These are phyloP conservation scores for Papilio machaon DNA, from an alignment of 1,140 invertebrate species.

Conservation along the genomic window DNA sequence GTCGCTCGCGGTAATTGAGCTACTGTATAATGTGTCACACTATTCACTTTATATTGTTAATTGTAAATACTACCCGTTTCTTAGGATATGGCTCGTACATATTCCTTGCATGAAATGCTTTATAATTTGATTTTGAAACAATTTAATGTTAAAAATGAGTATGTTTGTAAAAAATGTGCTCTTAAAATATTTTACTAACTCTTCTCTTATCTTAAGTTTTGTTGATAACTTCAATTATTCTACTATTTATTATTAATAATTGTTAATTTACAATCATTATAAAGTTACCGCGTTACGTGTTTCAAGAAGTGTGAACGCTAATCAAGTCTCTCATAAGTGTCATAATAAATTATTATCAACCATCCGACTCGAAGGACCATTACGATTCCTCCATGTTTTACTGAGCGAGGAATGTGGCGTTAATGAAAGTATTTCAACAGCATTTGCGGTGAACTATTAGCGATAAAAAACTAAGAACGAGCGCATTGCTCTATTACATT, in stretches of 20 bases:
- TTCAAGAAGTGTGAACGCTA: slow-evolving; percentile 26
- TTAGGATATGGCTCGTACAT: too few species aligned
- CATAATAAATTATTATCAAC: slow-evolving; percentile 28
- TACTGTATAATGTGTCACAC: slow-evolving; percentile 4
- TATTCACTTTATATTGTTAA: not conserved
- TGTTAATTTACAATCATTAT: slow-evolving; percentile 9
- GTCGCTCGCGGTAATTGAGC: slow-evolving; percentile 52
- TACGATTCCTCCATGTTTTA: slow-evolving; percentile 32
- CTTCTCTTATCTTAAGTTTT: not conserved
- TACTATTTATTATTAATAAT: not conserved
- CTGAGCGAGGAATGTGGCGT: slow-evolving; percentile 21
- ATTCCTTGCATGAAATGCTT: too few species aligned
- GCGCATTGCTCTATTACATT: slow-evolving; percentile 32
- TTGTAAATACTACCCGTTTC: not conserved
- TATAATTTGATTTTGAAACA: too few species aligned
- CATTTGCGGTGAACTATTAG: slow-evolving; percentile 23
- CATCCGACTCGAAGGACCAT: slow-evolving; percentile 17
- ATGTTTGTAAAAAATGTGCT: not conserved
- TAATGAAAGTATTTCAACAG: slow-evolving; percentile 39
- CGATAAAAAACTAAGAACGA: slow-evolving; percentile 29
- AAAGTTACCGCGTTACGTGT: not conserved
- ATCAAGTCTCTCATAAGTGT: slow-evolving; percentile 31
- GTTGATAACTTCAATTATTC: not conserved
- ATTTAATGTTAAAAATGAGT: too few species aligned
- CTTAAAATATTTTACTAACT: not conserved